Base-by-base conservation (phyloP, 2,888 invertebrate species). In the Oxyteleia sp. region DNA sequence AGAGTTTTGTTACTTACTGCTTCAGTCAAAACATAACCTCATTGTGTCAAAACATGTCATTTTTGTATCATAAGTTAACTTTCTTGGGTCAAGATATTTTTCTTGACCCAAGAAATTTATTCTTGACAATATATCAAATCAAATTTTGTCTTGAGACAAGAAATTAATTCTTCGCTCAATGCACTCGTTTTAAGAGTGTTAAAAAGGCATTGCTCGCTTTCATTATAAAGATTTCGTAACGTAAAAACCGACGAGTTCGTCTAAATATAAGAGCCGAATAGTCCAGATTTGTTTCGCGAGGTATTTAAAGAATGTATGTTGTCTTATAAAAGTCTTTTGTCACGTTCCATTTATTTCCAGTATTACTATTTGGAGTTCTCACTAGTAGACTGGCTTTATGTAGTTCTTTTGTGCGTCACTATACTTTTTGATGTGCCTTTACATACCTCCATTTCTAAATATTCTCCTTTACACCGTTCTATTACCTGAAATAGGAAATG, bases 281-380 rank as follows among this genome's bases (percentile, higher is more conserved):
- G n/a, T 68, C 8, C 11, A 11, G 16, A 47, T 32, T 20, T 55
- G 68, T 55, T 32, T 55, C 55, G 45, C 13, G 11, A 13, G 1
- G 55, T 45, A 55, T 55, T 64, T 64, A 64, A 55, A 74, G 64
- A 74, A 49, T 68, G 41, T 23, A 11, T 29, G 35, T 64, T 64
- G 72, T 74, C 63, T 64, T 64, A 45, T 63, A 74, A 47, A 61
- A 57, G 61, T 78, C 63, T 63, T 78, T 78, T 53, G 43, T 51
- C 20, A 43, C 47, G 43, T 72, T 66, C 57, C 66, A 32, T 79
- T 64, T 66, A 38, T 57, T 49, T 66, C 11, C 4, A 13, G 23
- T 49, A 49, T 64, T 57, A 49, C 26, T 38, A 64, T 64, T 57
- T 29, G 29, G 16, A 26, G 47, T 55, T 69, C 35, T 45, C 38